Base-by-base conservation (phyloP, 2,797 vertebrate species). In the Vipera latastei region DNA sequence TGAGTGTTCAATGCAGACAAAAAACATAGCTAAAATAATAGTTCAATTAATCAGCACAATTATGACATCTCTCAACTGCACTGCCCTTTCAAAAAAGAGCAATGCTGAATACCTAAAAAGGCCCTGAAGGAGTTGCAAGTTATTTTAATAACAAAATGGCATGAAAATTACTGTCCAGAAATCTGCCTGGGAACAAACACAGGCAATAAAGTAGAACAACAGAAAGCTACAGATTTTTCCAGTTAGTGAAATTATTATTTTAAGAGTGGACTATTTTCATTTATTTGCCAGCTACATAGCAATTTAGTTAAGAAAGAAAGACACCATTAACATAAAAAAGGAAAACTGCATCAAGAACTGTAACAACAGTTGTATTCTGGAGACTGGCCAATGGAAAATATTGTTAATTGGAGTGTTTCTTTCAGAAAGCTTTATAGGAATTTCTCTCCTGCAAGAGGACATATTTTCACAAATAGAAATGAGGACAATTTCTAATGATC, bases 361-460 rank as follows among this genome's bases (percentile, higher is more conserved):
- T 91, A 95, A 92, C 59, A 95, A 96, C 94, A 94, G 95, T 90
- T 95, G 93, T 93, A 22, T 61, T 89, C 93, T 95, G 94, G 95
- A 96, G 91, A 93, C 90, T 28, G 95, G 93, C 94, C 95, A 95
- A 26, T 78, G 94, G 95, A 96, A 97, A 96, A 96, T 93, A 89
- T 57, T 95, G 93, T 94, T 95, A 95, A 93, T 90, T 95, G 94
- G 86, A 94, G 94, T 9, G 0, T 94, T 92, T 94, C 91, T 65
- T 96, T 96, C 92, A 78, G 95, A 94, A 48, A 93, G 60, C 86
- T 65, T 93, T 95, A 94, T 95, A 97, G 95, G 90, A 96, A 95
- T 93, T 90, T 60, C 56, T 90, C 94, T 94, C 94, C 92, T 73
- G 9, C 6, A 94, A 93, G 95, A 95, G 57, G 53, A 90, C 90